Conservation (phyloP, 2,797 vertebrate genomes). For the Glossophaga mutica region DNA sequence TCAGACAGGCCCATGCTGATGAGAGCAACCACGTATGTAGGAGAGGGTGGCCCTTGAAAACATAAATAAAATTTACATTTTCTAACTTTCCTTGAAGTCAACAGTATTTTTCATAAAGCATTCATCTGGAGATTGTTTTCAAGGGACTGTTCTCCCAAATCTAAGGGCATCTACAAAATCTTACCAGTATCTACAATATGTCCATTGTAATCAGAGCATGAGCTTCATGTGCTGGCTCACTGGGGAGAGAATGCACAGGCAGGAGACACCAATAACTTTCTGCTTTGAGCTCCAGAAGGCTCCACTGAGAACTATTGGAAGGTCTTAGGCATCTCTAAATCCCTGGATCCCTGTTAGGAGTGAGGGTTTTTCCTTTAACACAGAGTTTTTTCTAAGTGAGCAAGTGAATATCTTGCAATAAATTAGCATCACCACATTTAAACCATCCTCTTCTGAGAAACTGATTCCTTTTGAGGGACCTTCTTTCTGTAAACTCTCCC, state of each 20-base stretch:
- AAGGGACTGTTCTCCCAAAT: background rate
- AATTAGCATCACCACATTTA: background rate
- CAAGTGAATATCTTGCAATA: background rate
- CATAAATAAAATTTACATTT: background rate
- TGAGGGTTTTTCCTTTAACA: background rate
- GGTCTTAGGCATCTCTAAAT: background rate
- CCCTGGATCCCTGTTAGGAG: background rate
- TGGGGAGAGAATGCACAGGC: too few relatives aligned
- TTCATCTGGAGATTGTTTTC: background rate
- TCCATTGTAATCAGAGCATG: rapidly evolving
- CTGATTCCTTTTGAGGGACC: background rate
- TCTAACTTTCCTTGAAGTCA: background rate
- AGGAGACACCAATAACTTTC: background rate
- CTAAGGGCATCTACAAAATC: background rate
- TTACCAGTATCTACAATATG: background rate
- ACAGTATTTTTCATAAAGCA: background rate
- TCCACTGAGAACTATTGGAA: background rate
- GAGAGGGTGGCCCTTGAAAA: background rate
- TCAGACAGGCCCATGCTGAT: background rate
- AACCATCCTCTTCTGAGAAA: background rate
- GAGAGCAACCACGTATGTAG: background rate
- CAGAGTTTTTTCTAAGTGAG: background rate
- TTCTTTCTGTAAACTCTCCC: background rate
- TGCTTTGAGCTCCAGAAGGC: background rate
- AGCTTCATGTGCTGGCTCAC: background rate